phyloP scores from a whole-genome alignment of 1,140 invertebrate genomes.

The Bursaphelenchus mucronatus region DNA sequence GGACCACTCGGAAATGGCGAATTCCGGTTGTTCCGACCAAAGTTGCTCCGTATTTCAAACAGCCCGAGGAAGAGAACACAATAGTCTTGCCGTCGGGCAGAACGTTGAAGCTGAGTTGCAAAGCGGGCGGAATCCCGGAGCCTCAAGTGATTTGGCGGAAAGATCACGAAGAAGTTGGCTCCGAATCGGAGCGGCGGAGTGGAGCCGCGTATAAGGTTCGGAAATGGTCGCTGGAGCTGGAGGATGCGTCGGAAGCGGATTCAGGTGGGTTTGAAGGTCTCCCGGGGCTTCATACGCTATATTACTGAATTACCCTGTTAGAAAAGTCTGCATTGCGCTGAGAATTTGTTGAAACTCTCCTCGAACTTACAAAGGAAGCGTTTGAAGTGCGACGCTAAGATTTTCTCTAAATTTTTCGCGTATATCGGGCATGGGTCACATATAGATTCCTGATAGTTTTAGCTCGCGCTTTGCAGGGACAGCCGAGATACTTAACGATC shows the following conservation, averaged over 20 bases:
- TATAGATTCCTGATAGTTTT: no score
- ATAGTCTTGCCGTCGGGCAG: conserved; percentile 51
- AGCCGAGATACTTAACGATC: no score
- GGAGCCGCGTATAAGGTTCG: conserved; percentile 48
- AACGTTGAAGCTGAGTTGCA: conserved; percentile 49
- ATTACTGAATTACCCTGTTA: no score
- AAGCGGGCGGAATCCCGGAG: conserved; percentile 48
- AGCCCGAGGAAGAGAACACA: conserved; percentile 38
- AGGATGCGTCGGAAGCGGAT: conserved; percentile 53
- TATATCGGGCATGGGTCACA: no score
- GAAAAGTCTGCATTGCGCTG: no score
- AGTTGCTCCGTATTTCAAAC: conserved; percentile 51
- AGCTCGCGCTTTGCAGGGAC: no score
- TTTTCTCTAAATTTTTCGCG: no score
- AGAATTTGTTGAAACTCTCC: no score
- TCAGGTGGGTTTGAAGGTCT: conserved; percentile 11
- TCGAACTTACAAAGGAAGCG: no score
- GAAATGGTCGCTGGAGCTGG: conserved; percentile 56
- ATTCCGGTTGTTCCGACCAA: background rate
- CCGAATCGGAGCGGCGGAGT: conserved; percentile 37
- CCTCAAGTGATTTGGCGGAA: conserved; percentile 55
- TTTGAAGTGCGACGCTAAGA: no score
- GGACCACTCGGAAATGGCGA: conserved; percentile 13
- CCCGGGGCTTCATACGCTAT: no score
- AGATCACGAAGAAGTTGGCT: conserved; percentile 39